Conservation (phyloP, 2,888 invertebrate species). For the Pristionchus japonicus region DNA sequence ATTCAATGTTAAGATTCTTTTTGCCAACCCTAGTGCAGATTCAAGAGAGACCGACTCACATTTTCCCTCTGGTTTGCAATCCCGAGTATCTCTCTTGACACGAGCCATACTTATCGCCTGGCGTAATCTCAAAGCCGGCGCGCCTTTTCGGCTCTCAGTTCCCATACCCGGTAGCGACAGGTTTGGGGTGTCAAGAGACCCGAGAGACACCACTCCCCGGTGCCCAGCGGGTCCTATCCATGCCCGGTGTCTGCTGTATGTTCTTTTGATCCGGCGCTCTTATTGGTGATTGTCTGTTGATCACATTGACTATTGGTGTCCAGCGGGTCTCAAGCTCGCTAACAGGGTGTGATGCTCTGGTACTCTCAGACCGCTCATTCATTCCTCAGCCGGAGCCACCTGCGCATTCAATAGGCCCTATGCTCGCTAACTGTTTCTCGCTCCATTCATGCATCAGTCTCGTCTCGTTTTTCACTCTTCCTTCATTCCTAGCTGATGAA, state of each 20-base stretch:
- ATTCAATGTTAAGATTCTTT: no score
- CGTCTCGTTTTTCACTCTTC: background rate
- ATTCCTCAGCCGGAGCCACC: background rate
- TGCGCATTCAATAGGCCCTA: background rate
- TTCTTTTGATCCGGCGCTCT: background rate
- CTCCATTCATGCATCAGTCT: constrained; percentile 17
- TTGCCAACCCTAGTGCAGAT: no score
- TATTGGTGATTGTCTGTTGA: no score
- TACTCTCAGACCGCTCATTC: background rate
- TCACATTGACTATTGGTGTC: no score
- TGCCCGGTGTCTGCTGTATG: no score
- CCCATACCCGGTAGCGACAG: background rate
- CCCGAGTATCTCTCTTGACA: constrained; percentile 8
- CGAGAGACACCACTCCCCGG: background rate
- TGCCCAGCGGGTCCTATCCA: background rate
- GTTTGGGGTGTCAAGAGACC: background rate
- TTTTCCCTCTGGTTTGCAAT: constrained; percentile 5
- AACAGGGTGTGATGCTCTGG: background rate
- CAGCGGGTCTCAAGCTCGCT: no score
- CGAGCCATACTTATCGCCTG: constrained; percentile 20
- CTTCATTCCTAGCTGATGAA: background rate
- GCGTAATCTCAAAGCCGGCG: background rate
- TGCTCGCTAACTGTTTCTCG: background rate
- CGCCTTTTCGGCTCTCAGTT: background rate
- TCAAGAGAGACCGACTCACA: no score